Base-by-base conservation (phyloP, 2,888 invertebrate species). In the Drosophila formosana region DNA sequence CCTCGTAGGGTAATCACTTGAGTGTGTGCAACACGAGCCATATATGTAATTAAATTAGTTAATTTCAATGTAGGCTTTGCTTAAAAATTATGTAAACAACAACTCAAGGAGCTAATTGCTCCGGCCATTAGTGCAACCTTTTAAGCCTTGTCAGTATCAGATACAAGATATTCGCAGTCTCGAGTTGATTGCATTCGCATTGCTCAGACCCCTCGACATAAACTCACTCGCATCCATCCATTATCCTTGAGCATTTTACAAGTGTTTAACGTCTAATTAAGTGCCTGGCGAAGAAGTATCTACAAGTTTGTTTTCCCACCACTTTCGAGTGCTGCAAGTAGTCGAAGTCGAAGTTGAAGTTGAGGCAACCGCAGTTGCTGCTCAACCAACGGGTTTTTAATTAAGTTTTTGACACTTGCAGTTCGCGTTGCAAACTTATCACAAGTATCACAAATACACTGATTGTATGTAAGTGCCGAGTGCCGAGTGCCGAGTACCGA, bases 211-310 rank as follows among this genome's bases (percentile, higher is more conserved):
- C 37, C 13, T 39, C 39, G 39, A n/a, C 6, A 47, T 53, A 32
- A 39, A 63, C 66, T 58, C 77, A 62, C 60, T 75, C 72, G 74
- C 69, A 45, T 56, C 55, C 25, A 82, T 77, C 88, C 85, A 85
- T 86, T 89, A 86, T 89, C 85, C 82, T 71, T 72, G 89, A 86
- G 89, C 66, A 75, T 78, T 87, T 83, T 81, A 82, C 89, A 85
- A 86, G 85, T 86, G 89, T 84, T 86, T 89, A 84, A 86, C 89
- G 75, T 88, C 88, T 84, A 84, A 84, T 84, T 88, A 84, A 84
- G 87, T 88, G 87, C 72, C 84, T 83, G 75, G 68, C 58, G 62
- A 72, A 71, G 80, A 72, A 85, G 88, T 72, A 82, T 67, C 77
- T 75, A 34, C 72, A 79, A 78, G 77, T 78, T 78, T 78, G 77